phyloP scores from a whole-genome alignment of 2,113 vertebrate genomes.

The Bufo bufo region DNA sequence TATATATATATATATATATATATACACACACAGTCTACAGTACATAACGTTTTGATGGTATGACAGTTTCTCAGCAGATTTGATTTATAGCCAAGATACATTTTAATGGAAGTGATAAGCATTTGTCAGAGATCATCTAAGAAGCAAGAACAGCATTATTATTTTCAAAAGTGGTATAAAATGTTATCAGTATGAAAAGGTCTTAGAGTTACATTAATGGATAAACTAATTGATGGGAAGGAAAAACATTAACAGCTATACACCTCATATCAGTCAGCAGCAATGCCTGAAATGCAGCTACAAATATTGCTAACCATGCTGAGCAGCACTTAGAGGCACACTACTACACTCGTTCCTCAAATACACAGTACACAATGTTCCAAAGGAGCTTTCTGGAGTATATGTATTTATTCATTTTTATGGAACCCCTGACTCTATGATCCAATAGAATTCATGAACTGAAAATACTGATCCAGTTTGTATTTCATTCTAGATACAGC shows the following conservation, averaged over 20 bases:
- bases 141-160: background rate
- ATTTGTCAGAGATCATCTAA: background rate
- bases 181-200: slow-evolving; percentile 10
- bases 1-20: too few relatives aligned
- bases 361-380: background rate
- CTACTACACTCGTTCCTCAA: background rate
- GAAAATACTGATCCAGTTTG: too few relatives aligned
- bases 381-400: background rate
- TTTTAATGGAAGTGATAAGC: slow-evolving; percentile 10
- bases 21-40: too few relatives aligned
- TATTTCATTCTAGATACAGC: too few relatives aligned
- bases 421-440: background rate
- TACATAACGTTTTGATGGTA: background rate
- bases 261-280: background rate
- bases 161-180: background rate
- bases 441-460: too few relatives aligned
- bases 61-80: background rate
- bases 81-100: background rate
- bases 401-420: background rate
- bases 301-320: background rate
- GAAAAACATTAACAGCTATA: slow-evolving; percentile 4
- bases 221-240: background rate
- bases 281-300: background rate
- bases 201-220: slow-evolving; percentile 18
- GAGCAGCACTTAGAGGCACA: slow-evolving; percentile 5